Evolutionary conservation across 1,140 invertebrate species (phyloP), one percentile per base, ranked within the genome.

Genomic region (Papilio polytes): DNA sequence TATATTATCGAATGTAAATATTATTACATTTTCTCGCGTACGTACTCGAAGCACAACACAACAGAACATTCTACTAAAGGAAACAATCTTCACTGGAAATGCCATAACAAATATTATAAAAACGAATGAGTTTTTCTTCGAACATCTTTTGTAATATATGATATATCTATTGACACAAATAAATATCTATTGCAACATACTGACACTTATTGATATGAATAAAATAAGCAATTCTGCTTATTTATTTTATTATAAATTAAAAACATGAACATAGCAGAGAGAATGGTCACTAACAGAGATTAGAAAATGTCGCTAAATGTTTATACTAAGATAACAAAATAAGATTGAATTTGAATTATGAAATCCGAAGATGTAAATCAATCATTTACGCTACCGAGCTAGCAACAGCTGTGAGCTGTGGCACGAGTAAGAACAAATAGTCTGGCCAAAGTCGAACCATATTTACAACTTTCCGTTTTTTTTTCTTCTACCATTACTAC

Each of bases 281-380:
- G 41, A 56, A 20, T 15, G n/a, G 53, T 20, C 53, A 56, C 6
- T 56, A 56, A 56, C 53, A 56, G 1, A 63, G 56, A 63, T 63
- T 63, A 63, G 56, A 26, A 63, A 22, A 63, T 22, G 26, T 22
- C 53, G 53, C 53, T 56, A 2, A 63, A 22, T 26, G 56, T 63
- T 63, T 63, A 63, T 63, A 63, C 7, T 63, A 26, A 63, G 56
- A 63, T 63, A 63, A 89, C 87, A 41, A 41, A 41, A 26, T 26
- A 63, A 10, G 59, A 13, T 26, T 26, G 20, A 1, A 63, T 26
- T 26, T 2, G 8, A 63, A 22, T 31, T 53, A 56, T 76, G 7
- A n/a, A 41, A 73, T 41, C 36, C 7, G 0, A 41, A 41, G 4
- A 41, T 8, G 6, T 41, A 41, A 41, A 8, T 36, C 36, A 36